phyloP scores from a whole-genome alignment of 2,113 vertebrate species.

The Charina bottae region DNA sequence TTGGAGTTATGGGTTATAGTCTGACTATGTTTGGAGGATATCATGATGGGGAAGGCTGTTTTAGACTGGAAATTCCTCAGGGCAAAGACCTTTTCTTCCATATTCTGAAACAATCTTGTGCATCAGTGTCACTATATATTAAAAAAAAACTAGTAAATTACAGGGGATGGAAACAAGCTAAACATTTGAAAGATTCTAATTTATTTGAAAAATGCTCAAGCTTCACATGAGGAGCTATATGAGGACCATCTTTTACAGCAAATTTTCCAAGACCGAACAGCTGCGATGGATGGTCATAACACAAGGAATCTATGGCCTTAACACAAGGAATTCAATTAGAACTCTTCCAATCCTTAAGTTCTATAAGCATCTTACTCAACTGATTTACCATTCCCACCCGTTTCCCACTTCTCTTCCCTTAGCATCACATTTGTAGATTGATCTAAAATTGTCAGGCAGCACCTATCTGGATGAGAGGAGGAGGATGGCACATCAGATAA shows the following conservation, averaged over 20 bases:
- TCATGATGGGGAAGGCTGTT: background rate
- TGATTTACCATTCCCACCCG: background rate
- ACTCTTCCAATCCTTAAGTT: background rate
- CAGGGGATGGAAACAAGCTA: background rate
- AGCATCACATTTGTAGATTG: background rate
- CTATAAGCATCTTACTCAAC: background rate
- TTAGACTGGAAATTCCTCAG: background rate
- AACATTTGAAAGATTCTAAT: background rate
- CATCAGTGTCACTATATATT: background rate
- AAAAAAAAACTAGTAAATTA: background rate
- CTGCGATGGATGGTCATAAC: background rate
- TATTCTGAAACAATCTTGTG: background rate
- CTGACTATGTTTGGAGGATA: background rate
- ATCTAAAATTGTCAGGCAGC: background rate
- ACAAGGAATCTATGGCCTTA: background rate
- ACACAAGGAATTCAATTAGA: background rate
- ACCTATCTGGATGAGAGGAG: constrained; percentile 7
- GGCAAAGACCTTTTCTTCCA: background rate
- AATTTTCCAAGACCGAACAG: background rate
- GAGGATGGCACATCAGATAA: background rate
- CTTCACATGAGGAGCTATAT: background rate
- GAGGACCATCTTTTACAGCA: background rate
- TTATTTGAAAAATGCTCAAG: background rate
- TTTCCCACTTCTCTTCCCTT: background rate
- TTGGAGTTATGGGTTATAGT: background rate